phyloP scores from a whole-genome alignment of 1,140 invertebrate genomes.

The Drosophila guanche region DNA sequence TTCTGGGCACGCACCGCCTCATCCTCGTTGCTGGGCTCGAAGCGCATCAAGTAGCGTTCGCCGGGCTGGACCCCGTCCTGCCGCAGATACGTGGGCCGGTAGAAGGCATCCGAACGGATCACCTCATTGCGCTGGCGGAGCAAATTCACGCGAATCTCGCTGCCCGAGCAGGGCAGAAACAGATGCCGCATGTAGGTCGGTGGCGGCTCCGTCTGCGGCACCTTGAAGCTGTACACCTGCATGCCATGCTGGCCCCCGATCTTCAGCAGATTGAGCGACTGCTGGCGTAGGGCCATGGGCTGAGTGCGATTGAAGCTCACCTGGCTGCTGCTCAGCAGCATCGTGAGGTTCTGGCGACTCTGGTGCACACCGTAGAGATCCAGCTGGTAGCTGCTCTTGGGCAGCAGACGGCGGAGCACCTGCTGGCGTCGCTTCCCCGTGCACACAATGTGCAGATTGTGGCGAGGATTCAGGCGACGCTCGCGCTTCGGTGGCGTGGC shows the following conservation, averaged over 20 bases:
- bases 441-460: slow-evolving; percentile 71
- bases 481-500: slow-evolving; percentile 57
- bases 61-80: slow-evolving; percentile 54
- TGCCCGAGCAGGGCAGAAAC: slow-evolving; percentile 73
- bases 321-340: slow-evolving; percentile 59
- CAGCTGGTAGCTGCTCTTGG: slow-evolving; percentile 68
- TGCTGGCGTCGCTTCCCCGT: slow-evolving; percentile 72
- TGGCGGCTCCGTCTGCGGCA: slow-evolving; percentile 43
- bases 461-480: slow-evolving; percentile 62
- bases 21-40: slow-evolving; percentile 79
- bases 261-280: slow-evolving; percentile 63
- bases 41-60: slow-evolving; percentile 70
- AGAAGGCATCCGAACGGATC: slow-evolving; percentile 55
- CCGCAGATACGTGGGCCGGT: slow-evolving; percentile 71
- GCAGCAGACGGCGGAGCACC: slow-evolving; percentile 57
- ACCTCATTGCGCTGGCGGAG: slow-evolving; percentile 54
- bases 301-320: slow-evolving; percentile 77
- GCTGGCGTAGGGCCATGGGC: slow-evolving; percentile 56
- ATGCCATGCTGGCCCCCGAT: slow-evolving; percentile 71
- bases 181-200: slow-evolving; percentile 60
- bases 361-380: slow-evolving; percentile 78
- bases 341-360: slow-evolving; percentile 68
- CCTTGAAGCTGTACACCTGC: slow-evolving; percentile 80
- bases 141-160: slow-evolving; percentile 71
- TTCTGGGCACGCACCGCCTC: slow-evolving; percentile 75